These are phyloP conservation scores for Clostera curtula DNA, from an alignment of 2,888 invertebrate genomes.

Conservation along the genomic window DNA sequence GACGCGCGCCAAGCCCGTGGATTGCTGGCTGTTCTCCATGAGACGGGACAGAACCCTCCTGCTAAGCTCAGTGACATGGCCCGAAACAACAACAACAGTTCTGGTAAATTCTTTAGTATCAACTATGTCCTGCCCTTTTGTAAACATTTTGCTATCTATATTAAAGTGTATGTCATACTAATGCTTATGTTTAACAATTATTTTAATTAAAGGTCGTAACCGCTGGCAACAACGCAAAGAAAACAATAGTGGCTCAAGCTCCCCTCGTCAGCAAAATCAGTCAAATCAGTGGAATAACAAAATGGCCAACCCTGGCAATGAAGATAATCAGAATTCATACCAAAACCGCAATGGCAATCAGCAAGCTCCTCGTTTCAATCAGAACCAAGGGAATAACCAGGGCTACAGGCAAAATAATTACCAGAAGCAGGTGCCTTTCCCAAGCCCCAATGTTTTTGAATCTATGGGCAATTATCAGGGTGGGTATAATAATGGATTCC, in stretches of 20 bases:
- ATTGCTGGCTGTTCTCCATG: slow-evolving; percentile 91
- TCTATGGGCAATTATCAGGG: slow-evolving; percentile 74
- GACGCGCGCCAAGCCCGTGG: slow-evolving; percentile 95
- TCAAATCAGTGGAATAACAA: slow-evolving; percentile 69
- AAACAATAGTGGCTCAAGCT: slow-evolving; percentile 62
- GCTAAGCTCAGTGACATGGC: slow-evolving; percentile 86
- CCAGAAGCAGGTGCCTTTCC: slow-evolving; percentile 72
- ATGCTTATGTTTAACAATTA: too few relatives aligned
- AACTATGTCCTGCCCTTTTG: too few relatives aligned
- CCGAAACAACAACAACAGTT: slow-evolving; percentile 67
- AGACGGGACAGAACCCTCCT: slow-evolving; percentile 93
- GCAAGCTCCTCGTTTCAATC: slow-evolving; percentile 72
- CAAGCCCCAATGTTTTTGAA: slow-evolving; percentile 75
- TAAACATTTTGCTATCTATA: too few relatives aligned
- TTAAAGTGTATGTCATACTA: too few relatives aligned
- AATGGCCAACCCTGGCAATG: slow-evolving; percentile 49
- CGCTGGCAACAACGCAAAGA: slow-evolving; percentile 79
- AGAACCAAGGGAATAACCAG: slow-evolving; percentile 54
- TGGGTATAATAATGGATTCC: slow-evolving; percentile 66
- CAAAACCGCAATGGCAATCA: slow-evolving; percentile 51
- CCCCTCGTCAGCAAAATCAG: slow-evolving; percentile 63
- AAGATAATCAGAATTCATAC: slow-evolving; percentile 46
- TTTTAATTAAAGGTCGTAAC: slow-evolving; percentile 55
- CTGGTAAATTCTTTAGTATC: slow-evolving; percentile 33
- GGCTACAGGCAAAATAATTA: slow-evolving; percentile 63